Evolutionary conservation across 2,888 invertebrate genomes (phyloP).

Genomic region (Macrosiphum euphorbiae): DNA sequence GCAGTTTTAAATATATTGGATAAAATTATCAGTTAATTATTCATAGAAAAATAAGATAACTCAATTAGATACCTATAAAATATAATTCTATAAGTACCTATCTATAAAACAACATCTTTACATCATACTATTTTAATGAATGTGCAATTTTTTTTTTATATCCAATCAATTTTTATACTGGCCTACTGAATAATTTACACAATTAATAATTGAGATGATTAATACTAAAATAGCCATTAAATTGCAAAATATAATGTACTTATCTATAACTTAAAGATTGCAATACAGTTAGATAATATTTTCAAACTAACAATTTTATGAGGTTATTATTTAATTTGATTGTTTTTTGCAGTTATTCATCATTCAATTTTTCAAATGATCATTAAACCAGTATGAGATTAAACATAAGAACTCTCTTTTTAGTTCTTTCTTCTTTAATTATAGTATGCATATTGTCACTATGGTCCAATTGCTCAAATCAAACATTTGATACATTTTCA

Average conservation of each 20-base stretch:
- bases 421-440: slow-evolving; percentile 29
- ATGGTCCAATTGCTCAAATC: slow-evolving; percentile 51
- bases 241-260: neutral
- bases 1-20: neutral
- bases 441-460: slow-evolving; percentile 22
- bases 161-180: neutral
- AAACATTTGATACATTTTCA: slow-evolving; percentile 23
- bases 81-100: neutral
- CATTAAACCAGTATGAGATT: slow-evolving; percentile 55
- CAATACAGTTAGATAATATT: neutral
- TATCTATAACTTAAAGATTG: neutral
- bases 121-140: neutral
- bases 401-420: slow-evolving; percentile 40
- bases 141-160: neutral
- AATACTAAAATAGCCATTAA: neutral
- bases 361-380: slow-evolving; percentile 10
- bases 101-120: neutral
- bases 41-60: neutral
- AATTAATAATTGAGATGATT: neutral
- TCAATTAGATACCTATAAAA: neutral
- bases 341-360: slow-evolving; percentile 20
- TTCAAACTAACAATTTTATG: neutral
- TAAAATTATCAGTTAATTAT: neutral
- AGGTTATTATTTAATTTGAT: neutral
- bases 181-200: neutral